These are phyloP conservation scores for Saccopteryx bilineata DNA, from an alignment of 2,113 vertebrate species.

Conservation along the genomic window DNA sequence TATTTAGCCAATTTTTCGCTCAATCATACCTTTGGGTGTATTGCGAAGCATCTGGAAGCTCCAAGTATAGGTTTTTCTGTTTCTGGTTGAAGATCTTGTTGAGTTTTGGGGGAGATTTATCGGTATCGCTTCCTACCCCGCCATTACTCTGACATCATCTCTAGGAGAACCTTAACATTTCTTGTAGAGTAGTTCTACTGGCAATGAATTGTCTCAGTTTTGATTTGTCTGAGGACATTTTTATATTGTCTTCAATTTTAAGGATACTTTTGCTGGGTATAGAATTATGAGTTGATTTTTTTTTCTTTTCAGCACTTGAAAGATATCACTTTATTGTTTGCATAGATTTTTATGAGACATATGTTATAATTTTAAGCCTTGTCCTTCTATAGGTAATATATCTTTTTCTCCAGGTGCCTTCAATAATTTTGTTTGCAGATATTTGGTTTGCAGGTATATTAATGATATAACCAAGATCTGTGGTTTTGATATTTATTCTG, in stretches of 20 bases:
- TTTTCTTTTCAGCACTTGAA: constrained; percentile 12
- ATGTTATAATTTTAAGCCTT: constrained; percentile 12
- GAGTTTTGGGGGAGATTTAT: too few relatives aligned
- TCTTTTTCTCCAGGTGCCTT: not conserved
- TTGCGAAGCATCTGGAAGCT: too few relatives aligned
- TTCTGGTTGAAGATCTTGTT: too few relatives aligned
- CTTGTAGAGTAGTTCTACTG: not conserved
- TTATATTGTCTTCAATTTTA: constrained; percentile 52
- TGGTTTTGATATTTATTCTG: not conserved
- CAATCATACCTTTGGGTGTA: too few relatives aligned
- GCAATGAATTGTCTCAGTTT: not conserved
- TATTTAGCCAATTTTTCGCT: too few relatives aligned
- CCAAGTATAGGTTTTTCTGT: too few relatives aligned
- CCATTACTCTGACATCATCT: too few relatives aligned
- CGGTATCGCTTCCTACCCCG: too few relatives aligned
- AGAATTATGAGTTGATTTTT: not conserved
- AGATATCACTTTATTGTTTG: not conserved
- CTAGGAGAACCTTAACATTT: not conserved
- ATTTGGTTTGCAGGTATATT: not conserved
- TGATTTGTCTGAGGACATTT: not conserved
- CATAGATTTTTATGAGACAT: constrained; percentile 2
- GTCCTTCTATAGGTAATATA: not conserved
- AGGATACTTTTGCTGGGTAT: not conserved
- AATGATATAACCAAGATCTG: not conserved
- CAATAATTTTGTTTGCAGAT: constrained; percentile 12